Evolutionary conservation across 2,113 vertebrate species (phyloP), one percentile per base, ranked within the genome.

Genomic region (Egretta garzetta): DNA sequence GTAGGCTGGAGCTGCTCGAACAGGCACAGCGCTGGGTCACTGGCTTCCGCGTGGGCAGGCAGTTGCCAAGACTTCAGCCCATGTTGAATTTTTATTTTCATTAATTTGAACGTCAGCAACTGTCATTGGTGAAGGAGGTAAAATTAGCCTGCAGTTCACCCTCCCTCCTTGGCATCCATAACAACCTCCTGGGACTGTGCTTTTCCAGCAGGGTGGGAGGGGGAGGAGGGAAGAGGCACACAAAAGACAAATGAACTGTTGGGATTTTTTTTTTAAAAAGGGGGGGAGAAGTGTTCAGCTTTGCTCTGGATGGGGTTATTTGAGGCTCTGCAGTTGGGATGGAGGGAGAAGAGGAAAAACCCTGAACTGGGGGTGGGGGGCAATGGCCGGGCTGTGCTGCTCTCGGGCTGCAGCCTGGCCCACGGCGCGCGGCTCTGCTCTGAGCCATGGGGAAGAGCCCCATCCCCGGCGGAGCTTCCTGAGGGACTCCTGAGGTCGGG

Each of bases 91-190:
- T 87, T 95, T 97, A 88, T 93, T 96, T 96, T 97, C 96, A 95
- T 96, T 97, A 96, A 97, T 96, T 94, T 86, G 93, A 86, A 90
- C 95, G 94, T 96, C 93, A 95, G 95, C 96, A 86, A 35, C 86
- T 94, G 94, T 96, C 96, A 95, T 58, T 86, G 80, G 91, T 92
- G 94, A 91, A 76, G 93, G 94, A 94, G 86, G 91, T 95, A 96
- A 96, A 97, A 96, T 96, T 95, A 96, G 96, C 95, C 56, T 33
- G 89, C 77, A 10, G 33, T 67, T 86, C 91, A 23, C 76, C 60
- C 92, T 75, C 93, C 93, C 55, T 76, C 80, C 93, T 50, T 14
- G 60, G 33, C 55, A 62, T 68, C 95, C 89, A 52, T 88, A 93
- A 94, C 53, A 72, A 77, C n/a, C 85, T 86, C 77, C 93, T 9